Conservation (phyloP, 2,797 vertebrate species). For the Hirundo rustica region DNA sequence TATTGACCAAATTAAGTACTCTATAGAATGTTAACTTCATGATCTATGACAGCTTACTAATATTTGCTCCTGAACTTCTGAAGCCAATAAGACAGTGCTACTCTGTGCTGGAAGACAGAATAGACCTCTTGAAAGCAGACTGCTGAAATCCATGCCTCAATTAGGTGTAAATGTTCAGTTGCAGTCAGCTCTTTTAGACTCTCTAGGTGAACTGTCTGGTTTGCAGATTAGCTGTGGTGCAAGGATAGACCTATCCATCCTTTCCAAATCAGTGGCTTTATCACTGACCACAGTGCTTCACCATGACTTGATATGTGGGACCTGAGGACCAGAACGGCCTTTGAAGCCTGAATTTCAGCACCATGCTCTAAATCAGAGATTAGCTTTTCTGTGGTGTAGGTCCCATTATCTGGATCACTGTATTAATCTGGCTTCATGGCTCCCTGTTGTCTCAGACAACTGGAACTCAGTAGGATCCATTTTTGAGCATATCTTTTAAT, state of each 20-base stretch:
- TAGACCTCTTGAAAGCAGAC: not conserved
- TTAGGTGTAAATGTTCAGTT: not conserved
- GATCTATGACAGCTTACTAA: not conserved
- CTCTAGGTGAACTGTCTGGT: not conserved
- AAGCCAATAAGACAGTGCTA: not conserved
- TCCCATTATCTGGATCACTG: not conserved
- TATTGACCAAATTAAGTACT: not conserved
- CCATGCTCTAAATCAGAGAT: not conserved
- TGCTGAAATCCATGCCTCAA: not conserved
- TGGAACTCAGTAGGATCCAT: not conserved
- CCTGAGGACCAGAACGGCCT: not conserved
- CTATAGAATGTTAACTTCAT: not conserved
- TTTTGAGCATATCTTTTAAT: not conserved
- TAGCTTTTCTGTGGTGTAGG: not conserved
- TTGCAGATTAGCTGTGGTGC: not conserved
- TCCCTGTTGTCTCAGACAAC: not conserved
- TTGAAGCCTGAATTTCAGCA: not conserved
- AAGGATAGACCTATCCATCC: not conserved
- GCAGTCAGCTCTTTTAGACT: not conserved
- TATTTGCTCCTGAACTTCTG: not conserved
- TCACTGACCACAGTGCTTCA: accelerated
- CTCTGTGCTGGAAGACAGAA: not conserved
- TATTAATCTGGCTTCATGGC: not conserved
- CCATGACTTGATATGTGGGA: not conserved
- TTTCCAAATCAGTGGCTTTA: not conserved